Conservation (phyloP, 2,888 invertebrate genomes). For the Sinopyrophorus schimmeli region DNA sequence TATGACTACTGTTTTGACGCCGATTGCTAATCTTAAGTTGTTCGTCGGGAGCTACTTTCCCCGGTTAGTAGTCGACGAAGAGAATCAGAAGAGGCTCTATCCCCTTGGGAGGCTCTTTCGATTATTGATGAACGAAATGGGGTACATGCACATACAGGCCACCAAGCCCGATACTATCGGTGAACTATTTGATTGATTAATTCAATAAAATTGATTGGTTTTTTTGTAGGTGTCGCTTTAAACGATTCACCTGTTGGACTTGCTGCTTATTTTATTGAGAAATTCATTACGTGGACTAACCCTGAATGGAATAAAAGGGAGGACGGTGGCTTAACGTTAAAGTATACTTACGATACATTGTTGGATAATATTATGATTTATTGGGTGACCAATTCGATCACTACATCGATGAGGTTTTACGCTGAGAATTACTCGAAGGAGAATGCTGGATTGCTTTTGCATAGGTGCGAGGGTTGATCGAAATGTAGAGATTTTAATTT, state of each 20-base stretch:
- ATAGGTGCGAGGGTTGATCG: background rate
- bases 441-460: background rate
- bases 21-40: slow-evolving; percentile 12
- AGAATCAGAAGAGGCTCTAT: slow-evolving; percentile 58
- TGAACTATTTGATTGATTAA: slow-evolving; percentile 50
- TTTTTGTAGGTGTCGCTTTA: slow-evolving; percentile 62
- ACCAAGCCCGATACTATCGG: slow-evolving; percentile 90
- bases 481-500: background rate
- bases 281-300: slow-evolving; percentile 76
- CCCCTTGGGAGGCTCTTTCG: slow-evolving; percentile 57
- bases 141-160: slow-evolving; percentile 77
- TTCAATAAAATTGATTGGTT: background rate
- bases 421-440: no score
- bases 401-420: slow-evolving; percentile 72
- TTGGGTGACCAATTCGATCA: slow-evolving; percentile 71
- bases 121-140: slow-evolving; percentile 58
- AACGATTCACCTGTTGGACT: slow-evolving; percentile 77
- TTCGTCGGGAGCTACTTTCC: slow-evolving; percentile 59
- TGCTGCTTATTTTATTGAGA: slow-evolving; percentile 85
- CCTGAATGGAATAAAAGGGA: slow-evolving; percentile 51
- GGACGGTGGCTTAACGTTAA: slow-evolving; percentile 67
- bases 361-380: slow-evolving; percentile 79
- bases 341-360: slow-evolving; percentile 69
- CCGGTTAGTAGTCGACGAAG: slow-evolving; percentile 58
- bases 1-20: slow-evolving; percentile 35